Conservation (phyloP, 1,140 invertebrate species). For the Apis laboriosa region DNA sequence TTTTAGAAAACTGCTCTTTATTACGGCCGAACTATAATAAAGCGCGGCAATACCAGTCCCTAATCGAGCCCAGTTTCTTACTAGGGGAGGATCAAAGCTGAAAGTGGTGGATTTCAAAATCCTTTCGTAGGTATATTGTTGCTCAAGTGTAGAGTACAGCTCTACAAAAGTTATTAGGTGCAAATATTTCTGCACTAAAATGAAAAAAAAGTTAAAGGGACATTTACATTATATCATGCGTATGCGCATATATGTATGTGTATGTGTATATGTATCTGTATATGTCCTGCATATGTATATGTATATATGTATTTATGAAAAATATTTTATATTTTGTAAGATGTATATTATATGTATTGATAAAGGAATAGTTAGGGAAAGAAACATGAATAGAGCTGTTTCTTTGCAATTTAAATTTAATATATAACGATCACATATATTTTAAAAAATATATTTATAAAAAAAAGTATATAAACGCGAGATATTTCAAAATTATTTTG, state of each 20-base stretch:
- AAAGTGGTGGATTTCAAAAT: conserved; percentile 51
- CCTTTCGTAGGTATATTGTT: conserved; percentile 50
- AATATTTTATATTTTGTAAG: conserved; percentile 3
- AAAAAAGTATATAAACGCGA: background rate
- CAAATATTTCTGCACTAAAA: conserved; percentile 28
- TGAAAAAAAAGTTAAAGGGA: background rate
- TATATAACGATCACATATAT: background rate
- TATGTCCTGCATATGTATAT: background rate
- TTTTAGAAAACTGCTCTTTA: conserved; percentile 54
- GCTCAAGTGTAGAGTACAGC: conserved; percentile 34
- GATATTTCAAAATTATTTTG: background rate
- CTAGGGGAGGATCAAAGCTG: conserved; percentile 50
- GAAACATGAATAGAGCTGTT: background rate
- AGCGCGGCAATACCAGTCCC: conserved; percentile 49
- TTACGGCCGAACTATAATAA: conserved; percentile 51
- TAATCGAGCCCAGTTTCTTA: conserved; percentile 51
- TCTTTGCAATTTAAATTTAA: background rate
- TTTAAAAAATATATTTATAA: background rate
- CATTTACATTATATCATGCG: conserved; percentile 17
- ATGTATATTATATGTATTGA: background rate
- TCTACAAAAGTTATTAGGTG: conserved; percentile 32
- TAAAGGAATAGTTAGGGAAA: background rate
- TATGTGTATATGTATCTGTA: background rate
- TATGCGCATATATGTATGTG: background rate
- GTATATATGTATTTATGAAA: background rate